Base-by-base conservation (phyloP, 1,140 invertebrate genomes). In the Himalopsyche phryganea region DNA sequence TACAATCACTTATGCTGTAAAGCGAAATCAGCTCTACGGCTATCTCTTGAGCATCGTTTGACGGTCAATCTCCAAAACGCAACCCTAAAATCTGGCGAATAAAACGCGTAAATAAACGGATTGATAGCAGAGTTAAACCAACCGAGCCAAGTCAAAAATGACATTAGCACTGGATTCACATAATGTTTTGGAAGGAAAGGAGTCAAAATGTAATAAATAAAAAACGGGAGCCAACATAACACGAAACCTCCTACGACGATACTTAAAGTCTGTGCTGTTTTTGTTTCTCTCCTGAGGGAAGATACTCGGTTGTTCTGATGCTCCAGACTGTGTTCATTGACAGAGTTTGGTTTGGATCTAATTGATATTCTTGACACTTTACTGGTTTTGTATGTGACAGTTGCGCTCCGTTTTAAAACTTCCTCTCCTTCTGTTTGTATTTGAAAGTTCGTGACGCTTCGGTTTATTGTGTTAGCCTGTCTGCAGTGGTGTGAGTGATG, bases 51-150 rank as follows among this genome's bases (percentile, higher is more conserved):
- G 63, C 74, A 76, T 6, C 74, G 77, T 66, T 81, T 82, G 23
- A 85, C 80, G 4, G 88, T 90, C 7, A 91, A 68, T 53, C 87
- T 76, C 88, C 88, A 90, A 65, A 94, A 92, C 0, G 91, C 91
- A 59, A 87, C 78, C 67, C 89, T 83, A 70, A 93, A 93, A 68
- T 92, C 89, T 0, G 85, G 85, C 66, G 89, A 92, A 69, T 91
- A 91, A 67, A 92, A 91, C 10, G 91, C 91, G 66, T 92, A 92
- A 65, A 92, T 91, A 66, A 91, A 90, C 0, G 90, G 89, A 73
- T 92, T 92, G 45, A 92, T 90, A 1, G 88, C 88, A 5, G 92
- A 94, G 72, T 96, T 97, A 46, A 94, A 85, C 88, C 94, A 96
- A 2, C 88, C 94, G 36, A 96, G 79, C 94, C 94, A 97, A 0